These are phyloP conservation scores for Habropoda laboriosa DNA, from an alignment of 1,140 invertebrate species.

Conservation along the genomic window DNA sequence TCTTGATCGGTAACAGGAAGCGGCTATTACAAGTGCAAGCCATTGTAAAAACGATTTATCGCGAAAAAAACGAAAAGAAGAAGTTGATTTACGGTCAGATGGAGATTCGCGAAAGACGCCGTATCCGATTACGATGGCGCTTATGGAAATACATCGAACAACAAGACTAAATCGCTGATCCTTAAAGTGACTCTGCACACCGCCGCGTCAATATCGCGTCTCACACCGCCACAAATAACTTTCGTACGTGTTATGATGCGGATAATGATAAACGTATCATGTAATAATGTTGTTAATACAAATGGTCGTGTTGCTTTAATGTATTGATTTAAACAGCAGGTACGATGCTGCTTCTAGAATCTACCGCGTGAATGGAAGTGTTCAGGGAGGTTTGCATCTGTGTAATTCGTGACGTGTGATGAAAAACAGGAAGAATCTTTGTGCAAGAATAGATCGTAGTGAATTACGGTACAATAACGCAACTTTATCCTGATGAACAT, in stretches of 20 bases:
- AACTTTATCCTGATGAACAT: too few species aligned
- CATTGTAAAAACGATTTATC: slow-evolving; percentile 47
- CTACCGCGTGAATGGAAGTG: background rate
- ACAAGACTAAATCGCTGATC: slow-evolving; percentile 24
- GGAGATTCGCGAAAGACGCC: slow-evolving; percentile 43
- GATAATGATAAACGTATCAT: background rate
- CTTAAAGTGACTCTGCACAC: background rate
- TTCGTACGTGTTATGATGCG: background rate
- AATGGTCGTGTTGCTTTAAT: background rate
- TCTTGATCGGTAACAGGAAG: slow-evolving; percentile 34
- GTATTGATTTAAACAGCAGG: background rate
- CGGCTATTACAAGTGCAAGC: slow-evolving; percentile 35
- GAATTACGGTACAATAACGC: too few species aligned
- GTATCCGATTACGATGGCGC: slow-evolving; percentile 57
- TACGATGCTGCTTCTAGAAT: background rate
- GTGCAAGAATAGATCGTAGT: too few species aligned
- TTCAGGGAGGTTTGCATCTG: background rate
- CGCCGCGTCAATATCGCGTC: background rate
- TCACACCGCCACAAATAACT: background rate
- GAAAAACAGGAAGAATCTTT: too few species aligned
- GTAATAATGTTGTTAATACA: slow-evolving; percentile 11
- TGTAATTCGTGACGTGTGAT: too few species aligned
- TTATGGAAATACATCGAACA: slow-evolving; percentile 57
- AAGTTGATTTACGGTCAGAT: slow-evolving; percentile 39
- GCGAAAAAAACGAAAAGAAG: slow-evolving; percentile 15